Base-by-base conservation (phyloP, 2,888 invertebrate genomes). In the Ferdinandea cuprea region DNA sequence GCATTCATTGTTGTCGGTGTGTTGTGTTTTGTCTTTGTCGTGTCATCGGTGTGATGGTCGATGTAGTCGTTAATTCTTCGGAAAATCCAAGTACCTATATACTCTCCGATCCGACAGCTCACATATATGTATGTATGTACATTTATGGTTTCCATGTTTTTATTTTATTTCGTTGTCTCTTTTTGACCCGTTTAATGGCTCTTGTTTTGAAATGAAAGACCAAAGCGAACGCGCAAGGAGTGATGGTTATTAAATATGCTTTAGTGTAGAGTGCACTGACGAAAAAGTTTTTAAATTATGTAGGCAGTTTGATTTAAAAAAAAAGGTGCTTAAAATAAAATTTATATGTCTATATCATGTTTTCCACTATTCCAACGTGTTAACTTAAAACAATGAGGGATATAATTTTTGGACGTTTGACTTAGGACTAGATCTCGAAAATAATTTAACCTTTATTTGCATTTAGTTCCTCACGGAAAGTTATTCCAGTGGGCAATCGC, bases 181-280 rank as follows among this genome's bases (percentile, higher is more conserved):
- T 58, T 80, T 69, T 65, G 63, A 80, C 80, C 73, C 71, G 77
- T 81, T 71, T 61, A 52, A 32, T 74, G 71, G 65, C 81, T 81
- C 71, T 76, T 77, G 77, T 65, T 72, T 77, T 72, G 46, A 25
- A 76, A 66, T 17, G 48, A 76, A 65, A 65, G 46, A 25, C 69
- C 52, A 66, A 8, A 66, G 50, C 58, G 59, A 42, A 25, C 3
- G 25, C 2, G 37, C 68, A 50, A 71, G 56, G 66, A 72, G 54
- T 19, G 35, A 72, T 48, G 59, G 81, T 77, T 81, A 81, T 81
- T 81, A 81, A 65, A 76, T 72, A 72, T 77, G 77, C 65, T 40
- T 76, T 80, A 74, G n/a, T n/a, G n/a, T 68, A 59, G 59, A 65
- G 4, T 81, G 77, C 81, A 81, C 81, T 71, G 77, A n/a, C n/a